phyloP scores from a whole-genome alignment of 2,113 vertebrate genomes.

The Tetraodon nigroviridis region DNA sequence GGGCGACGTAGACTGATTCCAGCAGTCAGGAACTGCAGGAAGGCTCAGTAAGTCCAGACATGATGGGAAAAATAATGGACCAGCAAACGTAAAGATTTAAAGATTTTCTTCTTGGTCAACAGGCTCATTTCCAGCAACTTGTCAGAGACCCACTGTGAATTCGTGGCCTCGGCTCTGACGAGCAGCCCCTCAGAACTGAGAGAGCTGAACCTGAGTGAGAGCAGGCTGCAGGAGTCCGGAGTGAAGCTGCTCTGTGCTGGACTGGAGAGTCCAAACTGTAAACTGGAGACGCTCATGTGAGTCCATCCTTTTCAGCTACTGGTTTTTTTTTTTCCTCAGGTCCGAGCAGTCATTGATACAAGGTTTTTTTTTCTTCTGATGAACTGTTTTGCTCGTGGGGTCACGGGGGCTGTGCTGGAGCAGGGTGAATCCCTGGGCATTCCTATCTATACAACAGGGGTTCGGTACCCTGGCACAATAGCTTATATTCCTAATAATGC shows the following conservation, averaged over 20 bases:
- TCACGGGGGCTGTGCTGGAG: no score
- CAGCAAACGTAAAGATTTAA: background rate
- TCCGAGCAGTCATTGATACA: no score
- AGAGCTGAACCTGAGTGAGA: background rate
- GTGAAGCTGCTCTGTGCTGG: background rate
- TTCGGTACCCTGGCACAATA: no score
- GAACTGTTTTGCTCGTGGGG: no score
- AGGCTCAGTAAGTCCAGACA: background rate
- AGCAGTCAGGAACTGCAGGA: slow-evolving; percentile 1
- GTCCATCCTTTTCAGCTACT: background rate
- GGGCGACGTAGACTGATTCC: background rate
- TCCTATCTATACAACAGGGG: no score
- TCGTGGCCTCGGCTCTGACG: background rate
- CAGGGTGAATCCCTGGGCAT: no score
- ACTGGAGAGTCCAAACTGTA: slow-evolving; percentile 1
- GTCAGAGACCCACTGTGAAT: background rate
- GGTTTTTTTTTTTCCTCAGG: no score
- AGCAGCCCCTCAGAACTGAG: background rate
- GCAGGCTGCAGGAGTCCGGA: background rate
- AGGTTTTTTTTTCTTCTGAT: no score
- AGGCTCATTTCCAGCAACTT: background rate
- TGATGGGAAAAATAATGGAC: no score
- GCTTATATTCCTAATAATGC: no score
- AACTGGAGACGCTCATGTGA: background rate
- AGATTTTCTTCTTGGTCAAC: background rate